Evolutionary conservation across 2,113 vertebrate genomes (phyloP).

Genomic region (Hassar affinis): DNA sequence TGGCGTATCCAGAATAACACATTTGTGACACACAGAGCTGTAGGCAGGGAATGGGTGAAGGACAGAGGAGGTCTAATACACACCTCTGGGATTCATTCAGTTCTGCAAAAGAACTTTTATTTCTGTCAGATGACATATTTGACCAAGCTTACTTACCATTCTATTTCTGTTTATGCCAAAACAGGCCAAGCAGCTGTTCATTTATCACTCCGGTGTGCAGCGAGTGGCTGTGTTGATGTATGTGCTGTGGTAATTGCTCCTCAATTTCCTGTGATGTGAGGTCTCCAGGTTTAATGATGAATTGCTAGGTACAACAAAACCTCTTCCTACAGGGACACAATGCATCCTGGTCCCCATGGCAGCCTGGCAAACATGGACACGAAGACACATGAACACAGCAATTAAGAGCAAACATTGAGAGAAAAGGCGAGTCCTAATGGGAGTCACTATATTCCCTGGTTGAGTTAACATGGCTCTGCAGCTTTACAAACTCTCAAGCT

Average conservation of each 20-base stretch:
- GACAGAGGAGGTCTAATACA: not conserved
- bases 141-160: not conserved
- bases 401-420: slow-evolving; percentile 51
- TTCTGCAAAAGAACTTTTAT: not conserved
- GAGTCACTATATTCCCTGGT: slow-evolving; percentile 18
- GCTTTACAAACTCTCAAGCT: slow-evolving; percentile 1
- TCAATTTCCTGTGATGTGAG: slow-evolving; percentile 39
- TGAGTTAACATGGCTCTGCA: not conserved
- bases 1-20: slow-evolving; percentile 51
- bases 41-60: slow-evolving; percentile 18
- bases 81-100: slow-evolving; percentile 2
- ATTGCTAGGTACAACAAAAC: slow-evolving; percentile 41
- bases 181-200: not conserved
- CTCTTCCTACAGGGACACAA: slow-evolving; percentile 38
- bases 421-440: slow-evolving; percentile 23
- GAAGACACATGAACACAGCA: slow-evolving; percentile 48
- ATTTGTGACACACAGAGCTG: slow-evolving; percentile 48
- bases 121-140: not conserved
- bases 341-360: slow-evolving; percentile 12
- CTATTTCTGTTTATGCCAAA: not conserved
- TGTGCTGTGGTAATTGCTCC: slow-evolving; percentile 17
- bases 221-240: not conserved
- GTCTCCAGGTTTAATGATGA: slow-evolving; percentile 38
- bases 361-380: slow-evolving; percentile 51
- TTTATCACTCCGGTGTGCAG: not conserved